Conservation (phyloP, 2,113 vertebrate species). For the Poeciliopsis turrubarensis region DNA sequence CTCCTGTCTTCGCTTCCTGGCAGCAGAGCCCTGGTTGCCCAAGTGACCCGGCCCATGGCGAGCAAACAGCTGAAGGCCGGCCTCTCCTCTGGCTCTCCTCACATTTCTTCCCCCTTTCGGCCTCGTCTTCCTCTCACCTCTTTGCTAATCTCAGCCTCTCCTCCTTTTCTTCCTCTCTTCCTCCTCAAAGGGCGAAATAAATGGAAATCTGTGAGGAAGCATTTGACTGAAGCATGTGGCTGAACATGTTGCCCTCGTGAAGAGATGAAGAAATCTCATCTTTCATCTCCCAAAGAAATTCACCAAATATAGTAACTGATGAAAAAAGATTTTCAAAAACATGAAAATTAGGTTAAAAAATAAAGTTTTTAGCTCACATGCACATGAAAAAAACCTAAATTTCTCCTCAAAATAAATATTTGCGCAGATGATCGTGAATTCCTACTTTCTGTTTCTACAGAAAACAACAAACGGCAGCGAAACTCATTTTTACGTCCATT, state of each 20-base stretch:
- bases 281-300: background rate
- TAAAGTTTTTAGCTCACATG: too few relatives aligned
- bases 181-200: slow-evolving; percentile 11
- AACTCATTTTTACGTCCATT: too few relatives aligned
- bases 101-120: background rate
- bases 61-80: slow-evolving; percentile 72
- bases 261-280: background rate
- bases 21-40: slow-evolving; percentile 60
- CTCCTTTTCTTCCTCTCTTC: slow-evolving; percentile 1
- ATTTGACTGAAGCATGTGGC: background rate
- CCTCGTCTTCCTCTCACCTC: background rate
- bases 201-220: slow-evolving; percentile 6
- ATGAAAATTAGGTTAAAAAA: background rate
- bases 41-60: slow-evolving; percentile 61
- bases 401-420: too few relatives aligned
- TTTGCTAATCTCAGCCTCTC: background rate
- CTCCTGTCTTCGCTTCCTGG: slow-evolving; percentile 41
- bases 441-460: too few relatives aligned
- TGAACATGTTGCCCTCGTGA: too few relatives aligned
- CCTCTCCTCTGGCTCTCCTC: slow-evolving; percentile 27
- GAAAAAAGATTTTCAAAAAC: background rate
- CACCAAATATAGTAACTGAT: background rate
- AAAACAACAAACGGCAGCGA: too few relatives aligned
- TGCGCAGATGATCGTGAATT: too few relatives aligned
- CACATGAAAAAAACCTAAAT: too few relatives aligned